Evolutionary conservation across 2,797 vertebrate genomes (phyloP), one percentile per base, ranked within the genome.

Genomic region (Eulemur mongoz): DNA sequence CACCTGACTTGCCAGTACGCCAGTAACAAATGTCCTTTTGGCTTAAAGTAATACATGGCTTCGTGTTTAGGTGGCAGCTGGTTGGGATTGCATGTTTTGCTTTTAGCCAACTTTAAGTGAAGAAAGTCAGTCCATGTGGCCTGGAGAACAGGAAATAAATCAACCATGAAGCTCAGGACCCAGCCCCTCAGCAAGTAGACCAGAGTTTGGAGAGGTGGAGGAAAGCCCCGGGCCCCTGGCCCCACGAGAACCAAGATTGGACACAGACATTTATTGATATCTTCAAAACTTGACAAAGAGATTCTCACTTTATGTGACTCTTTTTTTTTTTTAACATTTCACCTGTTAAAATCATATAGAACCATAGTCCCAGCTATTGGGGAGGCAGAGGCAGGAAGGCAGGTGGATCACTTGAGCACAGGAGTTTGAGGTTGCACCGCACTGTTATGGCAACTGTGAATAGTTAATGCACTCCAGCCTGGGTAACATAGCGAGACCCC

Each of bases 161-260:
- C 13, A 22, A 6, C 20, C 27, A 8, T 0, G 30, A 57, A 48
- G 54, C 57, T 32, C 25, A 9, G 25, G 2, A 11, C n/a, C 50
- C 27, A 22, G 10, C 17, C 54, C 6, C 9, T 40, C 52, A 32
- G 20, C 15, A 30, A 45, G 54, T 7, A 91, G 61, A 35, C 35
- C 32, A 38, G 70, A 7, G 22, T 54, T 2, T 12, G 27, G 25
- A 40, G 30, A 73, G 15, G 23, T 0, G 32, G 59, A 27, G 3
- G 40, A 52, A 43, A n/a, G 7, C 5, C 18, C 12, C 32, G 1
- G 15, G 23, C n/a, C 23, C 8, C 5, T 11, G 1, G 4, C 1
- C 48, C 72, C 45, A 17, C 13, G 7, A 12, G n/a, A 40, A 78
- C 38, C 20, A 43, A 6, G 23, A 30, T 4, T 15, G 38, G 59